phyloP scores from a whole-genome alignment of 2,797 vertebrate genomes.

The Arnoldichthys spilopterus region DNA sequence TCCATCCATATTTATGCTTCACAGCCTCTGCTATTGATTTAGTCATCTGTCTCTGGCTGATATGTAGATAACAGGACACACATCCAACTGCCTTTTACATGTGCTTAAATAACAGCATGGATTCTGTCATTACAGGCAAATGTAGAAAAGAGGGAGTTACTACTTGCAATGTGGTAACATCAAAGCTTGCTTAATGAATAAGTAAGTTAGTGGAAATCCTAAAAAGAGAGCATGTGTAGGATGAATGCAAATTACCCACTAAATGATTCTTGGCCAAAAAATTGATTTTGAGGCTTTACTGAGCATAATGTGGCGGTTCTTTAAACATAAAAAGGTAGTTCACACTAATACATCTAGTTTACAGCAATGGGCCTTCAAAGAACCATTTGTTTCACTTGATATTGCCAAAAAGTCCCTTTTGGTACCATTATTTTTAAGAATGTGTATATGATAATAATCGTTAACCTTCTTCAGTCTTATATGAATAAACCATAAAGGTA shows the following conservation, averaged over 20 bases:
- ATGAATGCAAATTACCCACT: not conserved
- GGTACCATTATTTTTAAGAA: no score
- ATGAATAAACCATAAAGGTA: no score
- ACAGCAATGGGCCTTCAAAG: no score
- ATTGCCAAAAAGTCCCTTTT: no score
- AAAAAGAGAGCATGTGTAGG: constrained; percentile 12
- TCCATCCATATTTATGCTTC: constrained; percentile 30
- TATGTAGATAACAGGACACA: constrained; percentile 36
- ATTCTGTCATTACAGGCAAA: constrained; percentile 33
- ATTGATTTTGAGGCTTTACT: not conserved
- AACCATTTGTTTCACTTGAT: no score
- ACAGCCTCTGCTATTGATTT: constrained; percentile 25
- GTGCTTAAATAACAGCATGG: constrained; percentile 15
- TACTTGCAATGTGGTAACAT: constrained; percentile 28
- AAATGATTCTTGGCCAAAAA: not conserved
- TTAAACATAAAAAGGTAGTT: not conserved
- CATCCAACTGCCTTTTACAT: constrained; percentile 13
- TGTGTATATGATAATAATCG: no score
- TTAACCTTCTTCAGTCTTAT: no score
- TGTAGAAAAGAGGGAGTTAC: constrained; percentile 12
- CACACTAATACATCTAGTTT: no score
- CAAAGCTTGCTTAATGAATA: constrained; percentile 44
- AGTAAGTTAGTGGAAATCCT: not conserved
- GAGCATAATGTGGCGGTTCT: not conserved
- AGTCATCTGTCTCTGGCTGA: constrained; percentile 36